phyloP scores from a whole-genome alignment of 2,797 vertebrate genomes.

The Staurois parvus region DNA sequence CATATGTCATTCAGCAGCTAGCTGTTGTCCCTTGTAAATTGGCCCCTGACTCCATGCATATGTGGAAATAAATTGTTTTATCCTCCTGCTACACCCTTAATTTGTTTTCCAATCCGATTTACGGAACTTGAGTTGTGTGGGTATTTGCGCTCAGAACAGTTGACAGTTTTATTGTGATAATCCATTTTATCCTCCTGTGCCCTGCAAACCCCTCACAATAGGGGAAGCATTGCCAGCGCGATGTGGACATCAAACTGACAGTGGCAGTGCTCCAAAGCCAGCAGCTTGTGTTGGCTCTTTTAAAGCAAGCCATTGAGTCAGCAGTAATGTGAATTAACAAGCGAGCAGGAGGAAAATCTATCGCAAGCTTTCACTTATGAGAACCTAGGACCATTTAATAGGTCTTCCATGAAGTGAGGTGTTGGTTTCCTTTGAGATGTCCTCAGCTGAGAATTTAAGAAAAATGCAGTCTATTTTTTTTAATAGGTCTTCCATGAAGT shows the following conservation, averaged over 20 bases:
- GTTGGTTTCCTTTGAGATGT: slow-evolving; percentile 14
- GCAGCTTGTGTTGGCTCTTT: slow-evolving; percentile 59
- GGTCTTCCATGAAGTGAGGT: slow-evolving; percentile 10
- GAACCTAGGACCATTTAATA: slow-evolving; percentile 12
- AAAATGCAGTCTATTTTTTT: not conserved
- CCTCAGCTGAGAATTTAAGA: not conserved
- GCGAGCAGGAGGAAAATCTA: slow-evolving; percentile 27
- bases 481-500: no score
- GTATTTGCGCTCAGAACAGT: slow-evolving; percentile 42
- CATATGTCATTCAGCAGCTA: not conserved
- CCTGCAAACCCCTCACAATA: slow-evolving; percentile 47
- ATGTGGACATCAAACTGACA: slow-evolving; percentile 40
- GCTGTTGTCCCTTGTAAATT: not conserved
- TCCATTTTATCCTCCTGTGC: slow-evolving; percentile 52
- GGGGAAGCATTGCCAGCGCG: slow-evolving; percentile 13
- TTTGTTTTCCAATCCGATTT: slow-evolving; percentile 27
- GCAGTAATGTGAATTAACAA: slow-evolving; percentile 59
- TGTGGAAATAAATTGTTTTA: not conserved
- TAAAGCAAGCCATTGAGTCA: slow-evolving; percentile 57
- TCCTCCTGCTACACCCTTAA: not conserved
- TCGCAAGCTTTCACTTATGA: slow-evolving; percentile 45
- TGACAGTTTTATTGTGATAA: slow-evolving; percentile 55
- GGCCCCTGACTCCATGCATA: not conserved
- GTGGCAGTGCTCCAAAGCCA: slow-evolving; percentile 51
- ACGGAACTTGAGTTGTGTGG: slow-evolving; percentile 7